Base-by-base conservation (phyloP, 2,797 vertebrate genomes). In the Kryptolebias ocellatus region DNA sequence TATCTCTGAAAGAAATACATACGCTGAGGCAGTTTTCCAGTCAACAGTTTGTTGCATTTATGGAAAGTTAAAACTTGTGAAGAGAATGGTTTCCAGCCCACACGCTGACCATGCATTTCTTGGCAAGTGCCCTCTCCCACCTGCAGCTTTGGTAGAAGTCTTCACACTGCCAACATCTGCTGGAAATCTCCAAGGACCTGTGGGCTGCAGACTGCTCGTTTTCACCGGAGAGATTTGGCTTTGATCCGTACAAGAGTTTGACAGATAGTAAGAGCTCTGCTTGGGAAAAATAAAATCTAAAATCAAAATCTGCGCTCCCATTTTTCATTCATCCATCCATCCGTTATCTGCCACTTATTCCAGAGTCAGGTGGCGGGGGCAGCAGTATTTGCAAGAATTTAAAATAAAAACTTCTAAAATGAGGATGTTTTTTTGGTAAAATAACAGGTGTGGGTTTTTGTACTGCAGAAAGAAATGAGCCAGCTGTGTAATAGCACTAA, bases 81-180 rank as follows among this genome's bases (percentile, higher is more conserved):
- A 68, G 53, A 78, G 67, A 85, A 56, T 59, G 57, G 20, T 61
- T 28, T 61, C 2, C 60, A 58, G 49, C 75, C 64, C 29, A 58
- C 61, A 70, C 66, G 24, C 54, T 79, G 66, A 61, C 72, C 80
- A 58, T 78, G 44, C 66, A 70, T 72, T 78, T 65, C 53, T 60
- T 45, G 39, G 51, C 57, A 67, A 76, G 65, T 71, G 66, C 60
- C 54, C 34, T 24, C 39, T 62, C 60, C 73, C 68, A 78, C 83
- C 75, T 76, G 64, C 78, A 75, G 70, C 53, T 79, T 55, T 42
- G 27, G 55, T 78, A 62, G 57, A 42, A 60, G 70, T 74, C 74
- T 62, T 44, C 4, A 7, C 42, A 10, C 60, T 74, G 62, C 60
- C 73, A 85, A 71, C 78, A 83, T 86, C 85, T 85, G 81, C 76